phyloP scores from a whole-genome alignment of 2,888 invertebrate genomes.

The Eupithecia abbreviata region DNA sequence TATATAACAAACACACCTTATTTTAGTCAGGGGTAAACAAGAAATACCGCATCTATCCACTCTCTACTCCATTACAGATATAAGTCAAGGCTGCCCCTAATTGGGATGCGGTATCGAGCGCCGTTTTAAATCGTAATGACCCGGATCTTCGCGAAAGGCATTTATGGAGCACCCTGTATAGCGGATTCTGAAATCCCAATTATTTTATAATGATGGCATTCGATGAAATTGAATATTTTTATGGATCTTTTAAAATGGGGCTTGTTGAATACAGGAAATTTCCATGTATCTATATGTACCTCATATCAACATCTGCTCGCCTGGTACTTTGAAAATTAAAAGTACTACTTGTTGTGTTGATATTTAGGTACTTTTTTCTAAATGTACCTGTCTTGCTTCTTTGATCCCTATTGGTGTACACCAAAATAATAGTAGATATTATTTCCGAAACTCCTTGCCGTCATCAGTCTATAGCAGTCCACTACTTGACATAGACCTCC shows the following conservation, averaged over 20 bases:
- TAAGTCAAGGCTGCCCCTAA: conserved; percentile 51
- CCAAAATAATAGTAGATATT: too few relatives aligned
- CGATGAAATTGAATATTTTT: background rate
- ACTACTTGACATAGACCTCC: too few relatives aligned
- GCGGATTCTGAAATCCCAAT: conserved; percentile 6
- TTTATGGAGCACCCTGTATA: conserved; percentile 1
- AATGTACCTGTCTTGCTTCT: too few relatives aligned
- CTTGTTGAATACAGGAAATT: background rate
- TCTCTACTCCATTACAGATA: conserved; percentile 9
- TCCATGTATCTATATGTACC: too few relatives aligned
- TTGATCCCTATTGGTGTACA: too few relatives aligned
- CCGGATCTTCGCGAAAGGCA: conserved; percentile 40
- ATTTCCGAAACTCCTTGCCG: too few relatives aligned
- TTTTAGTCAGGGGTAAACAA: background rate
- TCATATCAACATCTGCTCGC: too few relatives aligned
- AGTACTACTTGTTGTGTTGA: too few relatives aligned
- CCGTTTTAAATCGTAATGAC: conserved; percentile 54
- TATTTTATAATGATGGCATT: conserved; percentile 7
- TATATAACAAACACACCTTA: too few relatives aligned
- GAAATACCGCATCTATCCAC: background rate
- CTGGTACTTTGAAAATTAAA: too few relatives aligned
- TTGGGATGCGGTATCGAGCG: conserved; percentile 59
- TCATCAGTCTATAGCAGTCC: too few relatives aligned
- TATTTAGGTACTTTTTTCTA: too few relatives aligned
- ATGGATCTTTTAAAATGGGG: background rate